These are phyloP conservation scores for Pipra filicauda DNA, from an alignment of 2,113 vertebrate species.

Conservation along the genomic window DNA sequence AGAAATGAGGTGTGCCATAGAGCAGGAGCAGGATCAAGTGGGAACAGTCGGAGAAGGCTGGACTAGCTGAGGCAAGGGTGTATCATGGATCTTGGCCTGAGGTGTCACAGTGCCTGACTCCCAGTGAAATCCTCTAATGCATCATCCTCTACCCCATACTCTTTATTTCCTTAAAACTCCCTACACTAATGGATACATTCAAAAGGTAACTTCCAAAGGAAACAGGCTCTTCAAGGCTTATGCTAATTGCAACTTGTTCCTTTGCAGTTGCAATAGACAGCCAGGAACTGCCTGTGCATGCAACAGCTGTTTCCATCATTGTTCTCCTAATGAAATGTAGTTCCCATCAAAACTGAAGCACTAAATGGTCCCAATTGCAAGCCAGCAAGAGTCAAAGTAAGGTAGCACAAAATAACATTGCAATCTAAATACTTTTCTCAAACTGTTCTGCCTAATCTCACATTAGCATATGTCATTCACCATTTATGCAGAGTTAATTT, in stretches of 20 bases:
- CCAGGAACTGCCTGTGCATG: background rate
- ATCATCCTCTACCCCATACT: background rate
- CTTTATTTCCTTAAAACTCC: background rate
- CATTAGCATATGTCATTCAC: background rate
- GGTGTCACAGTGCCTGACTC: background rate
- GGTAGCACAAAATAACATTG: background rate
- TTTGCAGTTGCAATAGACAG: background rate
- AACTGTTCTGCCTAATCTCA: background rate
- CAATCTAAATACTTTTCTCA: background rate
- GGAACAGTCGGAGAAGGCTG: fast-evolving
- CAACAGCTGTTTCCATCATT: background rate
- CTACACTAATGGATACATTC: background rate
- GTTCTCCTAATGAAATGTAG: background rate
- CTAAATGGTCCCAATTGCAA: background rate
- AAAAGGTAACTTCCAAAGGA: background rate
- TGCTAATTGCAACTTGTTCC: background rate
- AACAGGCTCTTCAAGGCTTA: background rate
- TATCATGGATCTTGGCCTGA: background rate
- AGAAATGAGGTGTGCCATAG: background rate
- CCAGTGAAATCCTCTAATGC: background rate
- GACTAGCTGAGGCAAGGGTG: background rate
- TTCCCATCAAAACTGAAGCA: background rate
- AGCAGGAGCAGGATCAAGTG: background rate
- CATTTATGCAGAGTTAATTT: background rate
- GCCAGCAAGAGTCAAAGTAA: background rate